These are phyloP conservation scores for Eulemur rufifrons DNA, from an alignment of 2,113 vertebrate genomes.

Conservation along the genomic window DNA sequence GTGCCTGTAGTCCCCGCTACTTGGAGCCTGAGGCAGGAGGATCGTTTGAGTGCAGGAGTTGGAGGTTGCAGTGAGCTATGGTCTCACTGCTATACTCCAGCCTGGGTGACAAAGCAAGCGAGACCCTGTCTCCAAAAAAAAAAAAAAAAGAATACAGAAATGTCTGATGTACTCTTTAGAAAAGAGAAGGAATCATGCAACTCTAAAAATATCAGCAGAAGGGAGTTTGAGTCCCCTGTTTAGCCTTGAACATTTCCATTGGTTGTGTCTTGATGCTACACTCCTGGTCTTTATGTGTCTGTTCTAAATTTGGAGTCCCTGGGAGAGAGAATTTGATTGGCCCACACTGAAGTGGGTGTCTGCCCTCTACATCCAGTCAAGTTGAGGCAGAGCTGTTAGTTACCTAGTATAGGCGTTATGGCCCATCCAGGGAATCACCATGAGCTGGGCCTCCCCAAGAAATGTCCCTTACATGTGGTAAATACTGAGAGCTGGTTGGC, in stretches of 20 bases:
- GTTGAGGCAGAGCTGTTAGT: neutral
- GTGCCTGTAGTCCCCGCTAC: no score
- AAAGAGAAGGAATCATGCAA: neutral
- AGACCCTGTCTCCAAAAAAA: no score
- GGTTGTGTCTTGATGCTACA: neutral
- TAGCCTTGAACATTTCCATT: neutral
- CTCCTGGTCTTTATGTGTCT: neutral
- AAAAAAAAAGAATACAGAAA: neutral
- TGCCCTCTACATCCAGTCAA: neutral
- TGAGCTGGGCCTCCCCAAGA: neutral
- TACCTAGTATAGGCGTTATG: neutral
- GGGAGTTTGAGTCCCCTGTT: neutral
- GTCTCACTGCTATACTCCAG: no score
- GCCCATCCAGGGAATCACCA: neutral
- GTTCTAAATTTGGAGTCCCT: neutral
- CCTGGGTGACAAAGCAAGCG: no score
- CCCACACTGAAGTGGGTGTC: neutral
- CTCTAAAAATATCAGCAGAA: neutral
- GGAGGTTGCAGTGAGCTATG: no score
- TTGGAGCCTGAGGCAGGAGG: no score
- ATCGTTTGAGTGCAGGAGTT: no score
- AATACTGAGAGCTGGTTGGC: neutral
- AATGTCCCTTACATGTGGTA: neutral
- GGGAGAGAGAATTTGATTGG: neutral
- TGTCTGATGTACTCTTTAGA: neutral